phyloP scores from a whole-genome alignment of 2,113 vertebrate genomes.

The Melanotaenia duboulayi region DNA sequence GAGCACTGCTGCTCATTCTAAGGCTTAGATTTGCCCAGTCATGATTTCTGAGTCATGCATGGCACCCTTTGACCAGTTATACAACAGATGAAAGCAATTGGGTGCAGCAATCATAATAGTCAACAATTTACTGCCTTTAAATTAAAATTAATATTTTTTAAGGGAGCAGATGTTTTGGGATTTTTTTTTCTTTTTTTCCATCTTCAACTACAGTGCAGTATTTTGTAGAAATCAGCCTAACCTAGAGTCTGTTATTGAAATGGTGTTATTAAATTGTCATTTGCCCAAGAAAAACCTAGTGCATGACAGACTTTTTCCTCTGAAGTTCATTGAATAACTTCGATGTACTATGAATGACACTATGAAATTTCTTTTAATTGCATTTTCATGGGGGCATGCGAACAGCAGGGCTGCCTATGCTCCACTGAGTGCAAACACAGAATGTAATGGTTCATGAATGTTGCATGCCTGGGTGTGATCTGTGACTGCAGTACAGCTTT shows the following conservation, averaged over 20 bases:
- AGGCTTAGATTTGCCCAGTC: conserved; percentile 1
- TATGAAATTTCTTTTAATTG: conserved; percentile 62
- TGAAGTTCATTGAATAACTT: conserved; percentile 61
- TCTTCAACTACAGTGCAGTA: conserved; percentile 14
- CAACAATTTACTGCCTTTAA: conserved; percentile 15
- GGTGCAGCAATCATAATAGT: conserved; percentile 3
- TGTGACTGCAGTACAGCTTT: conserved; percentile 14
- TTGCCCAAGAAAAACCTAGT: conserved; percentile 56
- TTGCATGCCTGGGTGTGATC: conserved; percentile 24
- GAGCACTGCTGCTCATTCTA: not conserved
- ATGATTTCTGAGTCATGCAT: conserved; percentile 21
- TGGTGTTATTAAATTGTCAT: conserved; percentile 62
- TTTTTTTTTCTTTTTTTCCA: conserved; percentile 23
- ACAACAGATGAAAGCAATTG: conserved; percentile 15
- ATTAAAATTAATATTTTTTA: too few species aligned
- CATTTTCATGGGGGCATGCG: conserved; percentile 54
- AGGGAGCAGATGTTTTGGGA: conserved; percentile 25
- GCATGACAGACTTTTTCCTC: conserved; percentile 29
- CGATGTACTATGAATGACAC: conserved; percentile 35
- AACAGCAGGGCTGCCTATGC: conserved; percentile 30
- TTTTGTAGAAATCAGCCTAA: conserved; percentile 22
- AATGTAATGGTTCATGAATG: conserved; percentile 33
- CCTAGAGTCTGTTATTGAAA: conserved; percentile 53
- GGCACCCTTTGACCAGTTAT: conserved; percentile 7
- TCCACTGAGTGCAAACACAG: conserved; percentile 37